Percentiles rank a stretch among this genome's conserved stretches.
Conservation (phyloP, 2,888 invertebrate genomes). For the Lasius fuliginosus region DNA sequence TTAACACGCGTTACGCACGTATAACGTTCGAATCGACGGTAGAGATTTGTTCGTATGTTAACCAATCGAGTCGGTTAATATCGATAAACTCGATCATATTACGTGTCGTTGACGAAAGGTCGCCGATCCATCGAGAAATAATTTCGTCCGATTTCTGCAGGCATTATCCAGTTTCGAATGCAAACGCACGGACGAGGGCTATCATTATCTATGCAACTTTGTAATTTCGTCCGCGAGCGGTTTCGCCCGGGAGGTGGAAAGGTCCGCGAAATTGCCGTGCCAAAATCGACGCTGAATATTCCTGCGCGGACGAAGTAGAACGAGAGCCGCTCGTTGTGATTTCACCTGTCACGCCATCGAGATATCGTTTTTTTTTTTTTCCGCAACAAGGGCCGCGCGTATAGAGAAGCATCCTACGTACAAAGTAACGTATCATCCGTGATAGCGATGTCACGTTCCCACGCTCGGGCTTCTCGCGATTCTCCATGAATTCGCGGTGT, state of each 20-base stretch:
- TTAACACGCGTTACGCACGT: not conserved
- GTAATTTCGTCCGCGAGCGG: slow-evolving; percentile 63
- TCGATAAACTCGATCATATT: not conserved
- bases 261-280: slow-evolving; percentile 65
- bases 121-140: slow-evolving; percentile 1
- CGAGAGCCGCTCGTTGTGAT: slow-evolving; percentile 57
- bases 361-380: slow-evolving; percentile 55
- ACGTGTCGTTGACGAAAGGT: not conserved
- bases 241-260: not conserved
- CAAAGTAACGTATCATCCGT: slow-evolving; percentile 23
- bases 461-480: slow-evolving; percentile 17
- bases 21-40: not conserved
- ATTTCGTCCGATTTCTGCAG: slow-evolving; percentile 45
- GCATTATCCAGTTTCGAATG: slow-evolving; percentile 63
- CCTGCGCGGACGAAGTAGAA: slow-evolving; percentile 47
- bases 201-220: slow-evolving; percentile 63
- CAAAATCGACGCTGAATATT: slow-evolving; percentile 36
- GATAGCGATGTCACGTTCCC: slow-evolving; percentile 42
- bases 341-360: slow-evolving; percentile 68
- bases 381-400: slow-evolving; percentile 30
- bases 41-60: not conserved
- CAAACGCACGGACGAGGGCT: slow-evolving; percentile 48
- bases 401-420: slow-evolving; percentile 4
- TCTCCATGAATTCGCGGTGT: not conserved
- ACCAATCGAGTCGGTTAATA: slow-evolving; percentile 32